phyloP scores from a whole-genome alignment of 2,113 vertebrate genomes.

The Sebastes schlegelii region DNA sequence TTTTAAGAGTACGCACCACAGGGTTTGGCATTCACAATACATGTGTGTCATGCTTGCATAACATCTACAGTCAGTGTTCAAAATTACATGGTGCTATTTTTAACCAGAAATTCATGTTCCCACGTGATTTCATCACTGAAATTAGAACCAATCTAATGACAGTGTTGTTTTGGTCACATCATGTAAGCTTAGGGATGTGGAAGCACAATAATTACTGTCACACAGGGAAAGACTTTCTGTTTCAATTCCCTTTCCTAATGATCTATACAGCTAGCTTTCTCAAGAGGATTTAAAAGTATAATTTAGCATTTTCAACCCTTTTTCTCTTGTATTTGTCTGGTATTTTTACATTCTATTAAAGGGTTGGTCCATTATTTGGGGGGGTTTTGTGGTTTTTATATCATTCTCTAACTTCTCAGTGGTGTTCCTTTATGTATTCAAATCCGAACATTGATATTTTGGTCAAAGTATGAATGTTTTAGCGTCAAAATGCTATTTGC shows the following conservation, averaged over 20 bases:
- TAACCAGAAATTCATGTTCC: neutral
- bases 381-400: no score
- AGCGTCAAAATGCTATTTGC: no score
- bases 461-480: no score
- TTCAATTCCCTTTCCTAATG: neutral
- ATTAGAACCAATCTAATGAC: constrained; percentile 12
- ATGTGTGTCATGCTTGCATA: neutral
- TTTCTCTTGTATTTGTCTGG: neutral
- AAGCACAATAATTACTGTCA: constrained; percentile 16
- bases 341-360: no score
- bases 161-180: neutral
- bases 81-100: neutral
- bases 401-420: no score
- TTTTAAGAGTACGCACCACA: neutral
- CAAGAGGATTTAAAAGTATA: neutral
- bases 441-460: no score
- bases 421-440: no score
- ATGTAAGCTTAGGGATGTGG: constrained; percentile 3
- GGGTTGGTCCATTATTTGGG: no score
- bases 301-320: neutral
- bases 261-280: neutral
- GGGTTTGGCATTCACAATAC: neutral
- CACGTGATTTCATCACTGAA: neutral
- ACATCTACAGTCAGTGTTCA: neutral
- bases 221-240: neutral